phyloP scores from a whole-genome alignment of 2,888 invertebrate genomes.

The Eupithecia vulgata region DNA sequence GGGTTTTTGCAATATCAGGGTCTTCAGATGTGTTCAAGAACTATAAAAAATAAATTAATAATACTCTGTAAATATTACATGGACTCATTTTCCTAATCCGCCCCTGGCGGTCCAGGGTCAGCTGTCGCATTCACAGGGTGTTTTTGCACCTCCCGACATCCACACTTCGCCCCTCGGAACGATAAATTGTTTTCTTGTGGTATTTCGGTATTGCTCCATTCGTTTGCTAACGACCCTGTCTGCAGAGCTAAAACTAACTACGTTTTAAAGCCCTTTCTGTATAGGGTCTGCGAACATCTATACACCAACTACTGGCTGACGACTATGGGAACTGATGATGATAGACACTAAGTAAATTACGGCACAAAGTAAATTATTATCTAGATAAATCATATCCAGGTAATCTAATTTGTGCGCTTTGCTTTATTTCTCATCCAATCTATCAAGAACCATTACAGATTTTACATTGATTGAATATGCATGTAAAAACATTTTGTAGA shows the following conservation, averaged over 20 bases:
- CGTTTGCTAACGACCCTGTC: conserved; percentile 56
- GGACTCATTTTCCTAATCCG: conserved; percentile 47
- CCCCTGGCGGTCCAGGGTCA: conserved; percentile 65
- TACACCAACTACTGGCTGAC: not conserved
- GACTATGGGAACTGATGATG: not conserved
- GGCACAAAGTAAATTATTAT: too few species aligned
- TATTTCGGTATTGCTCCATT: conserved; percentile 40
- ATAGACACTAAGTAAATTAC: too few species aligned
- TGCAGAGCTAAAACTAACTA: conserved; percentile 30
- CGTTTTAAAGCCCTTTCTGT: conserved; percentile 27
- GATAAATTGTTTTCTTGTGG: conserved; percentile 78
- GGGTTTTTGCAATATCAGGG: not conserved
- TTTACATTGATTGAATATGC: not conserved
- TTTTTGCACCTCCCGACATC: conserved; percentile 69
- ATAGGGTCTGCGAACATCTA: not conserved
- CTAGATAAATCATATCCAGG: not conserved
- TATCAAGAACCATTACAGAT: not conserved
- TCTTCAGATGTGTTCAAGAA: not conserved
- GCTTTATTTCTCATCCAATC: not conserved
- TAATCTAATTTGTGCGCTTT: not conserved
- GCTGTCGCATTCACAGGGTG: conserved; percentile 77
- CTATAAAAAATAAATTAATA: too few species aligned
- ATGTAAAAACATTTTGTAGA: too few species aligned
- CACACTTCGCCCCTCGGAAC: conserved; percentile 52
- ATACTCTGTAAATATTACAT: not conserved